Evolutionary conservation across 2,113 vertebrate species (phyloP).

Genomic region (Gasterosteus aculeatus): DNA sequence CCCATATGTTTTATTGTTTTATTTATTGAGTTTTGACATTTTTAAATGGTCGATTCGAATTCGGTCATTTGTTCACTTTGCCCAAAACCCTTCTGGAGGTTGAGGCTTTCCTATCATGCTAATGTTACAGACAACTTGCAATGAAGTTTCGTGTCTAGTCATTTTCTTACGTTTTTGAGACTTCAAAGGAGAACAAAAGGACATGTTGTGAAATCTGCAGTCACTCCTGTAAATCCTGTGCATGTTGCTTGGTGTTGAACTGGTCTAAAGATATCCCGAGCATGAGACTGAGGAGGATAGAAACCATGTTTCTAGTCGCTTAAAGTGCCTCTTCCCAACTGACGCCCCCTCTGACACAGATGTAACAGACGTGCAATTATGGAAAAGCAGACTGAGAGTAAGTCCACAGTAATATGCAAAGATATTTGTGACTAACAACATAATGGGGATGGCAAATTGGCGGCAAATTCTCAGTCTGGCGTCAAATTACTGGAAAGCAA

Average conservation of each 20-base stretch:
- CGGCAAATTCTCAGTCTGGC: constrained; percentile 15
- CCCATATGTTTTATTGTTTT: background rate
- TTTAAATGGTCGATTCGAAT: background rate
- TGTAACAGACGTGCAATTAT: constrained; percentile 33
- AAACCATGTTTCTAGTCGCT: constrained; percentile 2
- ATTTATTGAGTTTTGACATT: background rate
- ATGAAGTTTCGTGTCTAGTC: background rate
- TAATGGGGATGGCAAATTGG: constrained; percentile 34
- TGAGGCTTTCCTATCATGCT: too few relatives aligned
- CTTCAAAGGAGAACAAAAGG: background rate
- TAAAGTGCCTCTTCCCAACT: constrained; percentile 13
- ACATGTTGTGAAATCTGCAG: background rate
- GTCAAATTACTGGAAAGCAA: constrained; percentile 8
- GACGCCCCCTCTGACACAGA: background rate
- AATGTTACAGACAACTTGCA: constrained; percentile 14
- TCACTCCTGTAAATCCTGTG: background rate
- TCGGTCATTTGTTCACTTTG: background rate
- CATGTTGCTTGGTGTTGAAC: background rate
- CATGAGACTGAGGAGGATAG: background rate
- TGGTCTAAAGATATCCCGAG: constrained; percentile 1
- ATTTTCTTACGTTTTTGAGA: background rate
- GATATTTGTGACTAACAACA: constrained; percentile 25
- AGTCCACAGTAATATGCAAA: constrained; percentile 28
- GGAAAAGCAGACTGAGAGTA: constrained; percentile 43
- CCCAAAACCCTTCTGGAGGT: too few relatives aligned